A percentile compares a stretch with the other conserved stretches of the same genome.
These are phyloP conservation scores for Sminthurides aquaticus DNA, from an alignment of 2,888 invertebrate species.

Conservation along the genomic window DNA sequence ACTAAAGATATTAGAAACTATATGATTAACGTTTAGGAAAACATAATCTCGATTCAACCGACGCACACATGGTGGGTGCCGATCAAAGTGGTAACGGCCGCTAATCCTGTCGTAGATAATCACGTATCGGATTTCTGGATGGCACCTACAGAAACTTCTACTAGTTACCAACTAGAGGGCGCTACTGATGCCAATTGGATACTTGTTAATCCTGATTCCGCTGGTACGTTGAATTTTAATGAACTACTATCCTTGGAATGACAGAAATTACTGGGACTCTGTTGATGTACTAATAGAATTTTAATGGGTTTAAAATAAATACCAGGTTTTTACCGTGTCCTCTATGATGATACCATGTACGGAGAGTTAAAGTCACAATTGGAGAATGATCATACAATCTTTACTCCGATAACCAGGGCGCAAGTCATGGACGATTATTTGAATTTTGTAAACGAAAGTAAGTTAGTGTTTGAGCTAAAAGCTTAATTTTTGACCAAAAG, in stretches of 20 bases:
- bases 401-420: conserved; percentile 10
- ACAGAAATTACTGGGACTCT: neutral
- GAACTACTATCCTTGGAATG: no score
- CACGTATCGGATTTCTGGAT: conserved; percentile 9
- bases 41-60: conserved; percentile 11
- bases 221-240: no score
- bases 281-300: neutral
- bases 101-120: neutral
- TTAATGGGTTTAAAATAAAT: neutral
- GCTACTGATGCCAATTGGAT: neutral
- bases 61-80: conserved; percentile 18
- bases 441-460: conserved; percentile 7
- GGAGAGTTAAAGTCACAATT: conserved; percentile 1
- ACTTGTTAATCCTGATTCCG: conserved; percentile 14
- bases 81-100: conserved; percentile 10
- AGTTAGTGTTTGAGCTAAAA: neutral
- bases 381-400: neutral
- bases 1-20: neutral
- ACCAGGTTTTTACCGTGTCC: conserved; percentile 16
- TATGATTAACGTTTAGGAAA: conserved; percentile 9
- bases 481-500: neutral
- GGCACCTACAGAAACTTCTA: neutral
- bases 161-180: neutral
- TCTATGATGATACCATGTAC: neutral
- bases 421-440: conserved; percentile 12